Percentiles rank a stretch among this genome's conserved stretches.
These are phyloP conservation scores for Oreortyx pictus DNA, from an alignment of 2,797 vertebrate species.

Conservation along the genomic window DNA sequence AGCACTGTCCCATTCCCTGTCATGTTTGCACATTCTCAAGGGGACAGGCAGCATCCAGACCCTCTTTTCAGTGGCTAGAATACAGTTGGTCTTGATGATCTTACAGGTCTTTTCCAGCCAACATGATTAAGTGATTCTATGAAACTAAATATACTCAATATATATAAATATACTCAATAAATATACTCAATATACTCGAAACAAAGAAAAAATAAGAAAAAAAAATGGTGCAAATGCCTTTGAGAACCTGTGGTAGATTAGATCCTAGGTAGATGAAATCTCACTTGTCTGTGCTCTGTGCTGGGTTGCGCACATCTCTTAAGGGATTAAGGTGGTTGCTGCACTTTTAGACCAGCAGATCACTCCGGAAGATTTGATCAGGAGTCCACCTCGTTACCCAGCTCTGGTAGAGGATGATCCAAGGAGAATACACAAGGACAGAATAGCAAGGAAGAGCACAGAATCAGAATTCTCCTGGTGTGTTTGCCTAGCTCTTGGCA, in stretches of 20 bases:
- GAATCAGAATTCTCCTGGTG: not conserved
- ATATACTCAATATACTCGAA: not conserved
- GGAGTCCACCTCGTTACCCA: not conserved
- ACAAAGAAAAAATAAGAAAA: not conserved
- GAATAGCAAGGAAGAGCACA: not conserved
- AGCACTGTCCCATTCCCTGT: not conserved
- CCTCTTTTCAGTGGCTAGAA: not conserved
- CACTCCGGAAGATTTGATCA: not conserved
- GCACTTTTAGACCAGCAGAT: not conserved
- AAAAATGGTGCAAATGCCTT: not conserved
- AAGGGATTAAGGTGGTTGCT: not conserved
- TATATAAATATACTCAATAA: rapidly evolving
- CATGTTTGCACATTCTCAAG: rapidly evolving
- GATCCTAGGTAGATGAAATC: not conserved
- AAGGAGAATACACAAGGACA: not conserved
- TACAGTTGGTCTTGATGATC: not conserved
- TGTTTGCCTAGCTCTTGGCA: not conserved
- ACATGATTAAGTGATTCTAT: not conserved
- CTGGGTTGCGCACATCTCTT: no score
- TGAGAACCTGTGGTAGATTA: not conserved
- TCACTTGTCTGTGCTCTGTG: not conserved
- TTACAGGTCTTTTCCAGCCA: not conserved
- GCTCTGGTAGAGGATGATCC: not conserved
- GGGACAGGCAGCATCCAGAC: not conserved
- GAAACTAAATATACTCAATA: not conserved